Conservation (phyloP, 2,797 vertebrate species). For the Brachyrhaphis roseni region DNA sequence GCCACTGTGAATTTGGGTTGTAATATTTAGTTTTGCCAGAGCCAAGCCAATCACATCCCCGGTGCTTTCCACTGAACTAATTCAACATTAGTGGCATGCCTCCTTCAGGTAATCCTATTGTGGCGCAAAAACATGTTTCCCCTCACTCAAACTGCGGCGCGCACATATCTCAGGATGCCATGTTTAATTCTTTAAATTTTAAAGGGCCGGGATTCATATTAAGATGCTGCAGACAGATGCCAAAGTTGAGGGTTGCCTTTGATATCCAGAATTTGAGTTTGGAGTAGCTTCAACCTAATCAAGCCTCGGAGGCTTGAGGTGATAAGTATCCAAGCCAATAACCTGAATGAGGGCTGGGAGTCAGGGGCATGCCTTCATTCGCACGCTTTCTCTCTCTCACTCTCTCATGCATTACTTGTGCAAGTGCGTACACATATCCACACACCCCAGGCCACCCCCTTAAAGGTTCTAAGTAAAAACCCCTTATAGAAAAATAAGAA, state of each 20-base stretch:
- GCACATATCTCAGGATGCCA: conserved; percentile 44
- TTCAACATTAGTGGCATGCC: conserved; percentile 21
- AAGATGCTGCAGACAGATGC: conserved; percentile 72
- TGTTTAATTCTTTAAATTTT: conserved; percentile 44
- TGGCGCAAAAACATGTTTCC: conserved; percentile 34
- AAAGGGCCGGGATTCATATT: conserved; percentile 51
- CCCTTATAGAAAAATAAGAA: conserved; percentile 42
- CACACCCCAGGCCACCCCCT: conserved; percentile 36
- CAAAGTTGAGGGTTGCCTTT: conserved; percentile 72
- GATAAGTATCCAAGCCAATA: conserved; percentile 76
- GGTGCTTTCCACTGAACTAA: conserved; percentile 30
- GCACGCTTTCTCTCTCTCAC: conserved; percentile 1
- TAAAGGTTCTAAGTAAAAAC: conserved; percentile 66
- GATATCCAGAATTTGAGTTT: conserved; percentile 74
- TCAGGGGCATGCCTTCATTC: conserved; percentile 33
- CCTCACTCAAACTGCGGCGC: conserved; percentile 18
- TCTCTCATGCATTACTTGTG: conserved; percentile 12
- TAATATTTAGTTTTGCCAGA: conserved; percentile 22
- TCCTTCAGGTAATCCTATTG: conserved; percentile 45
- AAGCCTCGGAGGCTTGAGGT: conserved; percentile 71
- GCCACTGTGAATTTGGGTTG: background rate
- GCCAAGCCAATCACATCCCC: conserved; percentile 26
- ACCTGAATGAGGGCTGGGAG: conserved; percentile 64
- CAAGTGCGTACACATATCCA: conserved; percentile 5
- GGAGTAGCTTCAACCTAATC: conserved; percentile 74